Base-by-base conservation (phyloP, 1,140 invertebrate genomes). In the Zelostemma sp. region DNA sequence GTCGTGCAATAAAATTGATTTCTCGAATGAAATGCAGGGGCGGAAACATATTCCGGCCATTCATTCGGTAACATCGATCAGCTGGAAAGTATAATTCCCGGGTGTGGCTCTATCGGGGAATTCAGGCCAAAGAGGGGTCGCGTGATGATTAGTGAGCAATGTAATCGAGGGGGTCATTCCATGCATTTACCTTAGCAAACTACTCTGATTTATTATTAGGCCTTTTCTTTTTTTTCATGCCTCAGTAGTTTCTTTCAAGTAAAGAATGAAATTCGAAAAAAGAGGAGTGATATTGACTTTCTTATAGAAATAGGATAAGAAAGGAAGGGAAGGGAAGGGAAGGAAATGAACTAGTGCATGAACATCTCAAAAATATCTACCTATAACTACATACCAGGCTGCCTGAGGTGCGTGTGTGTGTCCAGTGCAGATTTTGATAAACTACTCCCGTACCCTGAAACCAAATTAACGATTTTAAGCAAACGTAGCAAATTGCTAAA, bases 341-440 rank as follows among this genome's bases (percentile, higher is more conserved):
- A 48, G 19, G 48, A 55, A 21, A 33, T 50, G 53, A 49, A 43
- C 33, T 50, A 71, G 49, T 55, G 72, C 75, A 67, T 74, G 62
- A 75, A 79, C 78, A 73, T 78, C 69, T 76, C 56, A 78, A 81
- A 78, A 82, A 80, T 83, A 80, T 79, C 75, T 81, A 79, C 79
- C 77, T 79, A n/a, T n/a, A n/a, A 82, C 76, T 83, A 86, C 88
- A 89, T 86, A 94, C 93, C 93, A 88, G 93, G 93, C 87, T 95
- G 93, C 81, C 93, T 88, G 70, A 95, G 88, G 87, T 95, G 93
- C 74, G 91, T 90, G 83, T 95, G 93, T 53, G 93, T 90, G 83
- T 95, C 93, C 77, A 94, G 83, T 59, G 91, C 91, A 69, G 92
- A 90, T 85, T 95, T 94, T 38, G 89, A 88, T 83, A 91, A 89